phyloP scores from a whole-genome alignment of 2,888 invertebrate species.

The Phania funesta region DNA sequence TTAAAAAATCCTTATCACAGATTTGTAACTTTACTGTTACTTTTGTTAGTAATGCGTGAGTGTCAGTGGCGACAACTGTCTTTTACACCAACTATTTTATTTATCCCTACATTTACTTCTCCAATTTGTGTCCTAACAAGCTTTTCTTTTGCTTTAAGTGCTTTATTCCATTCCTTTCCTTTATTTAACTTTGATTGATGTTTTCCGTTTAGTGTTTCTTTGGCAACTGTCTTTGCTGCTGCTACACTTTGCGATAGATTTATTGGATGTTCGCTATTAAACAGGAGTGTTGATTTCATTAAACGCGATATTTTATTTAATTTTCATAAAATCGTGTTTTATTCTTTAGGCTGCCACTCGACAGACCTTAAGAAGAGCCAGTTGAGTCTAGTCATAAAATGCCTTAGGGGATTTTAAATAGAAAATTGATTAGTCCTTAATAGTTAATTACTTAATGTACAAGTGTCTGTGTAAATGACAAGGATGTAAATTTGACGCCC shows the following conservation, averaged over 20 bases:
- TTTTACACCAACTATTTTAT: slow-evolving; percentile 51
- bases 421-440: slow-evolving; percentile 60
- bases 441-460: slow-evolving; percentile 54
- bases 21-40: slow-evolving; percentile 5
- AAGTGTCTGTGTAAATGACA: slow-evolving; percentile 35
- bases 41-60: slow-evolving; percentile 53
- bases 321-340: slow-evolving; percentile 73
- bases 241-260: slow-evolving; percentile 27
- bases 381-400: slow-evolving; percentile 54
- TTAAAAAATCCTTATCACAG: neutral
- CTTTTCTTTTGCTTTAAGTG: slow-evolving; percentile 9
- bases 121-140: neutral
- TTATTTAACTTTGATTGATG: slow-evolving; percentile 60
- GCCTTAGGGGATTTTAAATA: slow-evolving; percentile 50
- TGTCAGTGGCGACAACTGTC: slow-evolving; percentile 57
- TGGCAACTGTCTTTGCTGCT: slow-evolving; percentile 29
- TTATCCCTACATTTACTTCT: slow-evolving; percentile 17
- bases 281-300: slow-evolving; percentile 61
- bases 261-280: slow-evolving; percentile 8
- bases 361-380: neutral
- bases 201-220: slow-evolving; percentile 51
- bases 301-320: slow-evolving; percentile 75
- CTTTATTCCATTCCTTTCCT: neutral
- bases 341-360: slow-evolving; percentile 16
- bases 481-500: slow-evolving; percentile 11